Evolutionary conservation across 64 coral and sea anemone genomes (phyloP).

Genomic region (Porites lutea): DNA sequence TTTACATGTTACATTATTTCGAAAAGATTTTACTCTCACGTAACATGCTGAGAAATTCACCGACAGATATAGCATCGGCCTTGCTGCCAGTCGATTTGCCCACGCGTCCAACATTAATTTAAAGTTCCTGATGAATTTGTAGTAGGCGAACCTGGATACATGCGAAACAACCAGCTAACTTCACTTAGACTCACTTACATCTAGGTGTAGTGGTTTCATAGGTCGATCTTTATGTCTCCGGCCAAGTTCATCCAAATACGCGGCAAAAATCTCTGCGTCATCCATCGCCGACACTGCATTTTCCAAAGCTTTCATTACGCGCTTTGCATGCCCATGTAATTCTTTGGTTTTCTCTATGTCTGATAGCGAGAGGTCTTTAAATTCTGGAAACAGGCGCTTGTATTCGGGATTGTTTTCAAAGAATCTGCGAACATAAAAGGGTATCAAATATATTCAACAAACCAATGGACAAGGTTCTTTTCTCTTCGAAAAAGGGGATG

Average conservation of each 20-base stretch:
- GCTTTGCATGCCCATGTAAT: slow-evolving; percentile 82
- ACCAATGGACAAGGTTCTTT: no score
- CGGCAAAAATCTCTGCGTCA: slow-evolving; percentile 63
- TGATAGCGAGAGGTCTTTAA: slow-evolving; percentile 64
- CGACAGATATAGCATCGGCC: no score
- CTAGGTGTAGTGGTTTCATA: slow-evolving; percentile 71
- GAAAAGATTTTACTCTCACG: no score
- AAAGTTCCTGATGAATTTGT: no score
- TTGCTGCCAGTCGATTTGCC: no score
- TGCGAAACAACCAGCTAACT: no score
- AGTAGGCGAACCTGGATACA: no score
- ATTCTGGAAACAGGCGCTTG: slow-evolving; percentile 86
- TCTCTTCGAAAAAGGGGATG: no score
- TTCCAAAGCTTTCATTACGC: slow-evolving; percentile 90
- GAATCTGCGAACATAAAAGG: slow-evolving; percentile 44
- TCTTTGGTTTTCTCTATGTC: slow-evolving; percentile 81
- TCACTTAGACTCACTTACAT: slow-evolving; percentile 32
- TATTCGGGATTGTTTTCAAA: slow-evolving; percentile 87
- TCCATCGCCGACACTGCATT: slow-evolving; percentile 83
- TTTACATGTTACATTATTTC: no score
- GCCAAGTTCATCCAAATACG: slow-evolving; percentile 84
- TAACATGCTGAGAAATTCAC: no score
- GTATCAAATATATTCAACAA: no score
- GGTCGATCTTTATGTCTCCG: slow-evolving; percentile 71
- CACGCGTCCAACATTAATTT: no score